These are phyloP conservation scores for Galerucella calmariensis DNA, from an alignment of 2,888 invertebrate species.

Conservation along the genomic window DNA sequence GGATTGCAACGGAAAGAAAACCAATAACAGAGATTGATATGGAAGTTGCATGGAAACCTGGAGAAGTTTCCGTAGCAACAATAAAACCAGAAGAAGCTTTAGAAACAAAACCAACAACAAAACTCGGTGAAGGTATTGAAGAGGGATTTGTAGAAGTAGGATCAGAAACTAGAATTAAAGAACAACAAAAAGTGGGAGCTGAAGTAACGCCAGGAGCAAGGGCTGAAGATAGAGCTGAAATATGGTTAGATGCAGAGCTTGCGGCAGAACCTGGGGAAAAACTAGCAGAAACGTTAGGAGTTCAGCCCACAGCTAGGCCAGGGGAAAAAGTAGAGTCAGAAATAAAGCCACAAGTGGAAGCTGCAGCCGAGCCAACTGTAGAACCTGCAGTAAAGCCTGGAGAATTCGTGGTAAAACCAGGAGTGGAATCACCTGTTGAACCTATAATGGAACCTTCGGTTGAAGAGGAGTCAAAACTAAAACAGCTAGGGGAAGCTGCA, in stretches of 20 bases:
- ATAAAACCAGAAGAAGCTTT: background rate
- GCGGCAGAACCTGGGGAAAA: background rate
- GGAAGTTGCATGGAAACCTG: background rate
- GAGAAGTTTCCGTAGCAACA: background rate
- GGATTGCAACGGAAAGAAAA: background rate
- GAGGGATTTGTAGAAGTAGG: no score
- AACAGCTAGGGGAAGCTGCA: background rate
- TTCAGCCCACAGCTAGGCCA: background rate
- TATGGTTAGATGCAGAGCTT: no score
- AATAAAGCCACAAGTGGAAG: background rate
- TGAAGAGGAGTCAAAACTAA: background rate
- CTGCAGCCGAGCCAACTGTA: background rate
- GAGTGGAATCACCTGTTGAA: background rate
- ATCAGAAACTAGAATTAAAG: no score
- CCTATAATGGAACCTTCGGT: background rate
- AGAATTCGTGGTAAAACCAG: background rate
- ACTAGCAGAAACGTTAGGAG: background rate
- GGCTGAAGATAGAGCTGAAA: no score
- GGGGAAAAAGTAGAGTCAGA: background rate
- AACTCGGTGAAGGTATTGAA: background rate
- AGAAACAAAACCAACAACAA: background rate
- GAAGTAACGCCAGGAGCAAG: no score
- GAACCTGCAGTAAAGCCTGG: background rate
- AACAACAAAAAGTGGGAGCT: no score
- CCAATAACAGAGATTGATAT: background rate